phyloP scores from a whole-genome alignment of 2,797 vertebrate species.

The Syngnathus rostellatus region DNA sequence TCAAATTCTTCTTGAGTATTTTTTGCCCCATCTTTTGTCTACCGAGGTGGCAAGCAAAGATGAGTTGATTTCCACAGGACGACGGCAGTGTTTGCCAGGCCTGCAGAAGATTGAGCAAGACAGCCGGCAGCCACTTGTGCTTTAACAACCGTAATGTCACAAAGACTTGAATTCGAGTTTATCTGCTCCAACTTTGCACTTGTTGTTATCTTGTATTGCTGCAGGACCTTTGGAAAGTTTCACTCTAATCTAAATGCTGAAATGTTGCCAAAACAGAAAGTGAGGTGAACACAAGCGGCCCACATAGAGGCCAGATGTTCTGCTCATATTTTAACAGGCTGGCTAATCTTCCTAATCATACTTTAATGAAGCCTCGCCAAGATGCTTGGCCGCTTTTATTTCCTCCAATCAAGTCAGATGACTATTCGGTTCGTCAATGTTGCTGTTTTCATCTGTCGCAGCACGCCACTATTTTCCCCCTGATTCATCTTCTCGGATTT shows the following conservation, averaged over 20 bases:
- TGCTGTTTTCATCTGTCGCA: background rate
- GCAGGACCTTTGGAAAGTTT: background rate
- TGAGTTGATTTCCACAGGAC: too few relatives aligned
- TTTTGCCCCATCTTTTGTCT: too few relatives aligned
- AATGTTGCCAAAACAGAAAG: background rate
- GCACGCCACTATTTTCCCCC: background rate
- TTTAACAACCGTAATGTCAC: too few relatives aligned
- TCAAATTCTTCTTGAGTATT: too few relatives aligned
- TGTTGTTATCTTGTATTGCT: too few relatives aligned
- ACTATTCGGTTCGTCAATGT: background rate
- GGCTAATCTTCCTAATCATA: background rate
- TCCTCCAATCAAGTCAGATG: background rate
- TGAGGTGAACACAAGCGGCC: background rate
- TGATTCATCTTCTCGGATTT: conserved; percentile 40
- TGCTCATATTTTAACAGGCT: background rate
- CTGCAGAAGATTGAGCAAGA: too few relatives aligned
- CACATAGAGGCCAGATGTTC: background rate
- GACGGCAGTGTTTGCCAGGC: too few relatives aligned
- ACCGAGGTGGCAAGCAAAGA: too few relatives aligned
- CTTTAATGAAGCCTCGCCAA: background rate
- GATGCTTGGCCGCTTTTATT: background rate
- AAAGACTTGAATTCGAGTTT: too few relatives aligned
- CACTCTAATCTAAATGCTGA: background rate
- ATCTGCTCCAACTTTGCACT: too few relatives aligned
- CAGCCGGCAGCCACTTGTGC: too few relatives aligned